Evolutionary conservation across 2,888 invertebrate genomes (phyloP), one percentile per base, ranked within the genome.

Genomic region (Drosophila rellima): DNA sequence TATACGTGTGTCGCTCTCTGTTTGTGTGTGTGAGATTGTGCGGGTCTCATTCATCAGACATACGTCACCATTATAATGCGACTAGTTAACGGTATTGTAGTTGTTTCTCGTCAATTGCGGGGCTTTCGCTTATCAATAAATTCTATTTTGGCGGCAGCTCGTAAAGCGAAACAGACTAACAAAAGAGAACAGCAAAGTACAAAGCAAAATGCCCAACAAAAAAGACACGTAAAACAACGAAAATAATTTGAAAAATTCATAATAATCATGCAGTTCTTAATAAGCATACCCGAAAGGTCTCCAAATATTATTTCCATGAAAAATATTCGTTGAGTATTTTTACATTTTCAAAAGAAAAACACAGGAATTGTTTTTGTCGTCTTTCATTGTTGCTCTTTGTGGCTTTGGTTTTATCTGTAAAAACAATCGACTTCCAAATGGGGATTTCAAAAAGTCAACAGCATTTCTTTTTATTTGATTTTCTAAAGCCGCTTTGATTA

Each of bases 41-140:
- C 54, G 59, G 23, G 59, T 35, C 57, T 55, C 60, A 62, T 70
- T 73, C 67, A 70, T 54, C 29, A 35, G 51, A 42, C 70, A 50
- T 70, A 83, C 89, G 82, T 86, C 87, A 88, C 40, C 66, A 64
- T 68, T 86, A 56, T 66, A 80, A 76, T 72, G 71, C 60, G 63
- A 29, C 47, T 48, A 48, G 75, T 51, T 82, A 73, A 70, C 67
- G 51, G 67, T 57, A 52, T 51, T 54, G 40, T 70, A 61, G 44
- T 44, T 37, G 44, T 44, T 68, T 52, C 44, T 42, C 31, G 33
- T 45, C 11, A 17, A 33, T 69, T 44, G 29, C 33, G 33, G 18
- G 39, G 26, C 52, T 50, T 52, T 42, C 31, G 65, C 80, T 83
- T 86, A 86, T 82, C 83, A 82, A 77, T 70, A 73, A 73, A 80